Evolutionary conservation across 1,140 invertebrate species (phyloP), one percentile per base, ranked within the genome.

Genomic region (Cotesia vestalis): DNA sequence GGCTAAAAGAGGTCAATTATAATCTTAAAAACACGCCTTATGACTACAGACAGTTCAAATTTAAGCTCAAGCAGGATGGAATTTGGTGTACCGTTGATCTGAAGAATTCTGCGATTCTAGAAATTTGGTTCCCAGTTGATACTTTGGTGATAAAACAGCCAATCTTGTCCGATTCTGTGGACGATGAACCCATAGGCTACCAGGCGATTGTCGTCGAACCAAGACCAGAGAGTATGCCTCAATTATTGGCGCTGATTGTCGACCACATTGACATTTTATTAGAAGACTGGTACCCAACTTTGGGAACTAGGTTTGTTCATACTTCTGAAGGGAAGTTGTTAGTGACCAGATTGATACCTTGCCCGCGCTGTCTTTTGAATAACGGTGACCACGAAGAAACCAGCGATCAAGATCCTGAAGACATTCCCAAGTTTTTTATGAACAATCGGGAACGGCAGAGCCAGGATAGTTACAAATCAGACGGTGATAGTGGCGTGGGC

Each of bases 201-300:
- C 91, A 92, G 81, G 90, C 92, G 27, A 88, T 93, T 38, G 92
- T 92, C 11, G 83, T 93, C 61, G 93, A 94, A 80, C 94, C 90
- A 59, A 92, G 90, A 71, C 89, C 92, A 53, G 92, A 93, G 85
- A 91, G 91, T 75, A 90, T 95, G 68, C 92, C 97, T 0, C 94
- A 96, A 80, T 83, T 99, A 12, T 82, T 99, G 59, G 94, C 97
- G 0, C 85, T 98, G 14, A 91, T 96, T n/a, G 95, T 98, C 0
- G 96, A 98, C 83, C 96, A 99, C 82, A 95, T 99, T 77, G 98
- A 99, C 83, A 93, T 97, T 64, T 85, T 99, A 27, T 85, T 99
- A 0, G 98, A 99, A 85, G 98, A 99, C 85, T 99, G 98, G 98
- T 99, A 98, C 87, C 97, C 97, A 0, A 95, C 95, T 0, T 87